Conservation (phyloP, 1,140 invertebrate species). For the Zaprionus kolodkinae region DNA sequence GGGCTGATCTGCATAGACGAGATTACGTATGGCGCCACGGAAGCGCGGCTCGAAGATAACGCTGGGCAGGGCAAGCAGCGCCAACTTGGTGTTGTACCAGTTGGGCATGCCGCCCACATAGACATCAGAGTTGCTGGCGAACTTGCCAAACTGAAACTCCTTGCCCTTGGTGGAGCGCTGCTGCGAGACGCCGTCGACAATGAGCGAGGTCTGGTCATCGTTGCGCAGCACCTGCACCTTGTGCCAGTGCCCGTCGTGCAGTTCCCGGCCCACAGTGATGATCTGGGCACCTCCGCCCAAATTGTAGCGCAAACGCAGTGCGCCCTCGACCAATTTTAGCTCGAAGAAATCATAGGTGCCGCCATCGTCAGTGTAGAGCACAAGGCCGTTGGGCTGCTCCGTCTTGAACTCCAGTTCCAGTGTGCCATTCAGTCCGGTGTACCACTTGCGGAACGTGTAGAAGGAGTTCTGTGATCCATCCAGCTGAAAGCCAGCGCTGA, state of each 20-base stretch:
- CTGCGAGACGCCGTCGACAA: slow-evolving; percentile 91
- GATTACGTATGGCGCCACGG: slow-evolving; percentile 92
- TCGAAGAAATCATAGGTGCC: slow-evolving; percentile 98
- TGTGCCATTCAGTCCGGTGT: slow-evolving; percentile 92
- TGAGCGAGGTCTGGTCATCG: slow-evolving; percentile 91
- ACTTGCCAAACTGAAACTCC: slow-evolving; percentile 94
- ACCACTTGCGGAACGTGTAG: slow-evolving; percentile 96
- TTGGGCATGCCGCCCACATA: slow-evolving; percentile 96
- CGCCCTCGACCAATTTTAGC: slow-evolving; percentile 95
- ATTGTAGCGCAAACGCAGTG: slow-evolving; percentile 94
- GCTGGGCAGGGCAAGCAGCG: slow-evolving; percentile 92
- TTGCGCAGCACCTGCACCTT: slow-evolving; percentile 91
- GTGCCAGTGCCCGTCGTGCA: slow-evolving; percentile 96
- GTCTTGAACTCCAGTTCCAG: slow-evolving; percentile 97
- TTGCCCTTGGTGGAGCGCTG: slow-evolving; percentile 91
- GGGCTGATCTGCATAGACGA: slow-evolving; percentile 93
- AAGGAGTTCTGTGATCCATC: slow-evolving; percentile 94
- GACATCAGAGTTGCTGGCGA: slow-evolving; percentile 93
- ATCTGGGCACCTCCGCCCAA: slow-evolving; percentile 94
- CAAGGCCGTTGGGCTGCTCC: slow-evolving; percentile 93
- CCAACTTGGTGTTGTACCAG: slow-evolving; percentile 94
- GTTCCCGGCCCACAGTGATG: slow-evolving; percentile 92
- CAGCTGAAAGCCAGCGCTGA: slow-evolving; percentile 87
- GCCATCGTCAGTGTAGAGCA: slow-evolving; percentile 97
- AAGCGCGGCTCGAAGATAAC: slow-evolving; percentile 96